These are phyloP conservation scores for Orthonychiurus folsomi DNA, from an alignment of 2,888 invertebrate species.

Conservation along the genomic window DNA sequence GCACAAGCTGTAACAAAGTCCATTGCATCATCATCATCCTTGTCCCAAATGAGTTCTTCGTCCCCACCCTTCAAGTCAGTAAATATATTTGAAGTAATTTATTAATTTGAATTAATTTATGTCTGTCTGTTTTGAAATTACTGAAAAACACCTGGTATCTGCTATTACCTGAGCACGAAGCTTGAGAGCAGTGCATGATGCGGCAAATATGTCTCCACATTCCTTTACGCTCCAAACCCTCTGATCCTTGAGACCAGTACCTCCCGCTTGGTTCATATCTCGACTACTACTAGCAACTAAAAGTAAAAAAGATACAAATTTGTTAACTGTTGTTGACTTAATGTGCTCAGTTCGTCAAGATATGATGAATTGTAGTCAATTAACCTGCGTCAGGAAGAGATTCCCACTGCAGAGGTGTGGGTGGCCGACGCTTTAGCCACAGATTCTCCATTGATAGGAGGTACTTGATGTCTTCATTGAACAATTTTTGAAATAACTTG, in stretches of 20 bases:
- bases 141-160: no score
- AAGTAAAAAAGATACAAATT: constrained; percentile 16
- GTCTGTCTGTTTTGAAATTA: not conserved
- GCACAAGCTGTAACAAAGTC: constrained; percentile 94
- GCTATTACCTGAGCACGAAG: constrained; percentile 50
- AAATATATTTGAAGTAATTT: not conserved
- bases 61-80: constrained; percentile 51
- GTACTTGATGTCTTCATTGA: constrained; percentile 88
- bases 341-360: not conserved
- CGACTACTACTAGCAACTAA: constrained; percentile 48
- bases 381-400: not conserved
- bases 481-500: constrained; percentile 85
- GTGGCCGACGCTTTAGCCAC: constrained; percentile 84
- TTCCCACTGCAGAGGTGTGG: constrained; percentile 54
- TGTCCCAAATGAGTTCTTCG: constrained; percentile 78
- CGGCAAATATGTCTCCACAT: constrained; percentile 61
- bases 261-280: constrained; percentile 40
- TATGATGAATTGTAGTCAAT: not conserved
- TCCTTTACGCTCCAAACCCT: constrained; percentile 68
- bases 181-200: constrained; percentile 58
- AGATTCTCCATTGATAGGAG: constrained; percentile 87
- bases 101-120: not conserved
- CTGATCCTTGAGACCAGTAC: constrained; percentile 58
- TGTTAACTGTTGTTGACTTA: not conserved
- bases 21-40: constrained; percentile 87